Conservation (phyloP, 1,140 invertebrate genomes). For the Drosophila parabipectinata region DNA sequence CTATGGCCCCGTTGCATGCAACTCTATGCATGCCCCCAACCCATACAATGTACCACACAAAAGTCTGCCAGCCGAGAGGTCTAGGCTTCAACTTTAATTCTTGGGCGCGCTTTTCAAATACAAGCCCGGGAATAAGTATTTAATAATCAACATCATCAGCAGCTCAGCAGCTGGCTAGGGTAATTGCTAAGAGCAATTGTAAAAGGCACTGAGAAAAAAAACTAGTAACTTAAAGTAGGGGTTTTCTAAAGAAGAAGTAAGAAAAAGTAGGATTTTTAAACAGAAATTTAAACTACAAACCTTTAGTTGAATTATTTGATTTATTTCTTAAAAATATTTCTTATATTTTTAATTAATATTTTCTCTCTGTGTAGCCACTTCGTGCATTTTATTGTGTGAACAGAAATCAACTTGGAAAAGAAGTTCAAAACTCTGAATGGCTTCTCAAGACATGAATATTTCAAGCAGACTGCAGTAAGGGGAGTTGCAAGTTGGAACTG, state of each 20-base stretch:
- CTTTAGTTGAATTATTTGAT: no score
- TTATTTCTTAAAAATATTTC: background rate
- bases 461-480: conserved; percentile 32
- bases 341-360: background rate
- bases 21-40: conserved; percentile 32
- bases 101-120: conserved; percentile 73
- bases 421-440: conserved; percentile 79
- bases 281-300: no score
- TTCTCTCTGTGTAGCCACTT: conserved; percentile 23
- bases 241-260: no score
- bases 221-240: background rate
- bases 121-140: conserved; percentile 63
- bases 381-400: conserved; percentile 80
- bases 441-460: conserved; percentile 72
- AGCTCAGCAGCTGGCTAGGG: conserved; percentile 40
- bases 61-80: conserved; percentile 29
- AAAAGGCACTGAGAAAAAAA: conserved; percentile 11
- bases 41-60: conserved; percentile 38
- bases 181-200: conserved; percentile 67
- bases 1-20: conserved; percentile 79
- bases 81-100: conserved; percentile 53
- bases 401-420: conserved; percentile 48
- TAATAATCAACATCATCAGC: conserved; percentile 64
- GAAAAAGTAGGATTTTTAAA: no score
- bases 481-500: background rate